Base-by-base conservation (phyloP, 2,113 vertebrate species). In the Pardalotus punctatus region DNA sequence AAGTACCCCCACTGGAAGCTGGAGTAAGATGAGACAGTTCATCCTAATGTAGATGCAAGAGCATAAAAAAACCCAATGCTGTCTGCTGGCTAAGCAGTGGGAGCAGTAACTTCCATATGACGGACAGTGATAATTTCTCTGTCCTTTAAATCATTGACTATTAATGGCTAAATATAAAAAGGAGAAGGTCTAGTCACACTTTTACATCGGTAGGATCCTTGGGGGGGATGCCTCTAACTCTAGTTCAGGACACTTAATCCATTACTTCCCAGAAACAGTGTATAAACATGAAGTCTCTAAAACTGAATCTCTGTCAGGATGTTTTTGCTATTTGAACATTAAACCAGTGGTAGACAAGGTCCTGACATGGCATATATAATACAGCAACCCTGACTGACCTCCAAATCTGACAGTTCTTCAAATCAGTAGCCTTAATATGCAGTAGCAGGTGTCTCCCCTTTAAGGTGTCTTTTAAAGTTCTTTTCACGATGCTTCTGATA, bases 61-160 rank as follows among this genome's bases (percentile, higher is more conserved):
- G 15, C 38, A 58, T 57, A 48, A 56, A 72, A 77, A 53, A 40
- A 2, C 2, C 10, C 22, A 0, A 31, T 28, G 31, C 6, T 40
- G 88, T 82, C 36, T 66, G 16, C 42, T 74, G 42, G 57, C 6
- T 78, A 78, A 83, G 50, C 38, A 73, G 21, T 42, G 40, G 11
- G 16, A 76, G 40, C 12, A 82, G 57, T 40, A 72, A 72, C 35
- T 35, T 88, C 19, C 48, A 69, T 24, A n/a, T 42, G 61, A 64
- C 0, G 0, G 31, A 78, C 45, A 22, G 6, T 14, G 35, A 51
- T 22, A 45, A 45, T 14, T 69, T 8, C 12, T 74, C 38, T 80
- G 27, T 72, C n/a, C 65, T 70, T 89, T 78, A 74, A 84, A 70
- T 20, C 2, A n/a, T 14, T 36, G 12, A 12, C 43, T 83, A 4